phyloP scores from a whole-genome alignment of 2,797 vertebrate species.

The Zalophus californianus region DNA sequence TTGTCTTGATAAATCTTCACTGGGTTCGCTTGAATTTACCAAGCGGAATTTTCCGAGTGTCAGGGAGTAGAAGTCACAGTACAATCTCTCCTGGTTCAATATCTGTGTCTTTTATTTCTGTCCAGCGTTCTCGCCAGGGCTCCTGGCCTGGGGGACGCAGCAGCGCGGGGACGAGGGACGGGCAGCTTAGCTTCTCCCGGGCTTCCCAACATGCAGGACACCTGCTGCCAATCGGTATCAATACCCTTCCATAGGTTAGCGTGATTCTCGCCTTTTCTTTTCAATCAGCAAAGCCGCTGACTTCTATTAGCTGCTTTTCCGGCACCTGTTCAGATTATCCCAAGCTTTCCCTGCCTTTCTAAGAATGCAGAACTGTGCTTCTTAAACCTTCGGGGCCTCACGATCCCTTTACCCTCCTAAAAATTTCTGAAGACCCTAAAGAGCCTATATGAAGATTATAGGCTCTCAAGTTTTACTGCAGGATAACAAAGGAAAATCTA shows the following conservation, averaged over 20 bases:
- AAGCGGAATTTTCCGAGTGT: neutral
- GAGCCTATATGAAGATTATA: neutral
- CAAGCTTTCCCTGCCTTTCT: neutral
- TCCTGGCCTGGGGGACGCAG: rapidly evolving
- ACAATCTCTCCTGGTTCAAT: neutral
- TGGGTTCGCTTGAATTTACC: neutral
- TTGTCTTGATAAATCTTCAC: neutral
- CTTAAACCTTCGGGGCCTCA: neutral
- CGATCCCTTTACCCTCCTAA: neutral
- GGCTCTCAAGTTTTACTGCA: too few species aligned
- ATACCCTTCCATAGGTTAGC: rapidly evolving
- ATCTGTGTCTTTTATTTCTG: neutral
- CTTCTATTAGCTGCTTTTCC: neutral
- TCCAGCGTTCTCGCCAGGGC: rapidly evolving
- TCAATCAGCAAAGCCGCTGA: rapidly evolving
- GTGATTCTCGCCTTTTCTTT: rapidly evolving
- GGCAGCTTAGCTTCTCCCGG: neutral
- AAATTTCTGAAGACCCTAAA: neutral
- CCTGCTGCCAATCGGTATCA: rapidly evolving
- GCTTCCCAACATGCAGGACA: rapidly evolving
- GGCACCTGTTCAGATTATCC: rapidly evolving
- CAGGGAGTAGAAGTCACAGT: rapidly evolving
- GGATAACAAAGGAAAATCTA: too few species aligned
- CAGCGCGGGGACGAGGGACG: rapidly evolving
- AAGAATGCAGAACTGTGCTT: neutral